Conservation (phyloP, 1,140 invertebrate species). For the Panulirus ornatus region DNA sequence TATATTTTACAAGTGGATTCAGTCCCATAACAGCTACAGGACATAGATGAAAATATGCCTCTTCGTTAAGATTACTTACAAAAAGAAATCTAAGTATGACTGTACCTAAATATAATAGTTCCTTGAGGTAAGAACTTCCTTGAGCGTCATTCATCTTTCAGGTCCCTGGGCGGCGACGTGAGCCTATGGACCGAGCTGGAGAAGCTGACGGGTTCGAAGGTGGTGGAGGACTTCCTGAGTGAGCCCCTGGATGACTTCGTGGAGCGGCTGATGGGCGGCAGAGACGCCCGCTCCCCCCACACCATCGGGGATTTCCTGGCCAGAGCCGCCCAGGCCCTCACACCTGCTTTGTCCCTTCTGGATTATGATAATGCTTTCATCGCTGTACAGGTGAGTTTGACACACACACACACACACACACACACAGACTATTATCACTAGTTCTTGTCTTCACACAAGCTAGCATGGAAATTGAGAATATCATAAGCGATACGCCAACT, state of each 20-base stretch:
- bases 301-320: constrained; percentile 28
- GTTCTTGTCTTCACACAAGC: too few relatives aligned
- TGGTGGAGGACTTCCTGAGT: constrained; percentile 45
- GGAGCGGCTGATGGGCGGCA: constrained; percentile 1
- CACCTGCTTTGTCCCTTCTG: constrained; percentile 10
- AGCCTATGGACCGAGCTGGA: constrained; percentile 9
- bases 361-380: constrained; percentile 61
- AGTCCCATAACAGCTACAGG: too few relatives aligned
- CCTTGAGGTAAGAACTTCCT: too few relatives aligned
- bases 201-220: constrained; percentile 19
- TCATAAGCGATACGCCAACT: too few relatives aligned
- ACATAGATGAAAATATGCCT: too few relatives aligned
- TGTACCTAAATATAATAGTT: too few relatives aligned
- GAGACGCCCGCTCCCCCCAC: neutral
- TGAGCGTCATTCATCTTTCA: neutral
- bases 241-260: constrained; percentile 51
- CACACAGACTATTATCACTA: too few relatives aligned
- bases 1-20: too few relatives aligned
- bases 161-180: constrained; percentile 17
- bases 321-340: neutral
- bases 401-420: too few relatives aligned
- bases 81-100: too few relatives aligned
- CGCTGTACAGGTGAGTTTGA: constrained; percentile 53
- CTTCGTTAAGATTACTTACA: too few relatives aligned
- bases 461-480: too few relatives aligned